Conservation (phyloP, 2,888 invertebrate species). For the Stegana nigrithorax region DNA sequence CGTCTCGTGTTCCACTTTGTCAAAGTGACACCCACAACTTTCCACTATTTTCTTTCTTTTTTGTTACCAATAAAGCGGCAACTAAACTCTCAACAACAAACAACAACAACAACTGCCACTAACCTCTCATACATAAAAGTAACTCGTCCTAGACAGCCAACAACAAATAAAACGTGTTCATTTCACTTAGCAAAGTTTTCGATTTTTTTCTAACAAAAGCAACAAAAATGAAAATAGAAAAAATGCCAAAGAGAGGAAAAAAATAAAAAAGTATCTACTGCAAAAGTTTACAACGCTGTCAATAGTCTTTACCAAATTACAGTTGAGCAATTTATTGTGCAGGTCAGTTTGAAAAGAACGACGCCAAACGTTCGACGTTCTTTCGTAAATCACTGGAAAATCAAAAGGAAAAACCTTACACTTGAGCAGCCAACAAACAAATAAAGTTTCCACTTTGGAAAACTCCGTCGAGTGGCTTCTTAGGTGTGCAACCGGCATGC, state of each 20-base stretch:
- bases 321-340: conserved; percentile 18
- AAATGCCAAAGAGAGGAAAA: neutral
- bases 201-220: neutral
- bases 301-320: conserved; percentile 12
- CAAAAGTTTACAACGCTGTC: neutral
- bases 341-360: conserved; percentile 3
- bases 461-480: neutral
- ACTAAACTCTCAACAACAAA: no score
- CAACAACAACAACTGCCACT: neutral
- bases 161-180: conserved; percentile 15
- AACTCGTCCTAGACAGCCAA: no score
- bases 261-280: neutral
- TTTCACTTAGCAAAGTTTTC: conserved; percentile 10
- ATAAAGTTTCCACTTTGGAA: neutral
- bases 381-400: conserved; percentile 2
- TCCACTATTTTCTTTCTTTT: neutral
- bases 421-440: conserved; percentile 6
- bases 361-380: no score
- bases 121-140: no score
- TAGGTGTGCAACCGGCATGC: neutral
- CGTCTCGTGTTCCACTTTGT: neutral
- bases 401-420: neutral
- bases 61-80: no score
- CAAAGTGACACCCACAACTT: neutral
- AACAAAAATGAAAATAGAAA: neutral